These are phyloP conservation scores for Cochlearius cochlearius DNA, from an alignment of 2,113 vertebrate genomes.

Conservation along the genomic window DNA sequence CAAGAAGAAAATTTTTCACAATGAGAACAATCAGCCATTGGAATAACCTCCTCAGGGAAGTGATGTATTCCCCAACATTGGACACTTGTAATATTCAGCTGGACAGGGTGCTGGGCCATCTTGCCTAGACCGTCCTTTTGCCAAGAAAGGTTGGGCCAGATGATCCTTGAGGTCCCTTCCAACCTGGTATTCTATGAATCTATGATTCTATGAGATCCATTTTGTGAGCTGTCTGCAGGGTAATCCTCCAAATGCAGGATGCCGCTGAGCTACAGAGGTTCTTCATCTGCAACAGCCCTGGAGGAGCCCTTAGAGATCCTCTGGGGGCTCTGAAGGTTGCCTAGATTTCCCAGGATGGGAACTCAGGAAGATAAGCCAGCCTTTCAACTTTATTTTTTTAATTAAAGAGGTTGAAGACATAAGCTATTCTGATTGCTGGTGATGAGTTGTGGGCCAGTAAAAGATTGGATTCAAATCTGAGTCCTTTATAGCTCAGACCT, in stretches of 20 bases:
- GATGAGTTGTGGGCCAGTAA: background rate
- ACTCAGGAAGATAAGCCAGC: background rate
- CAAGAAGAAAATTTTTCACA: background rate
- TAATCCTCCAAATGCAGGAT: background rate
- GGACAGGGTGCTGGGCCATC: background rate
- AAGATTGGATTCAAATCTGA: background rate
- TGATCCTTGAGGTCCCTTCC: background rate
- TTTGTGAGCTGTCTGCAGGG: background rate
- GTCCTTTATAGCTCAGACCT: background rate
- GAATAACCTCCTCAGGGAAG: background rate
- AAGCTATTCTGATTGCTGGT: background rate
- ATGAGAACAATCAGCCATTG: background rate
- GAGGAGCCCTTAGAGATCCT: background rate
- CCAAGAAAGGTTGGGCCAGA: background rate
- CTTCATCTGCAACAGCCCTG: background rate
- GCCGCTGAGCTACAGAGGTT: background rate
- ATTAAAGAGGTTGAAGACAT: background rate
- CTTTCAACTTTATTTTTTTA: background rate
- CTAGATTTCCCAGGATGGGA: background rate
- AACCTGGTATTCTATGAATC: background rate
- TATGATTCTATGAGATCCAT: background rate
- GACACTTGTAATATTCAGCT: background rate
- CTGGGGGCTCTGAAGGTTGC: background rate
- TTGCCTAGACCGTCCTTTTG: background rate
- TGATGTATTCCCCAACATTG: background rate